Evolutionary conservation across 2,113 vertebrate genomes (phyloP).

Genomic region (Actenoides lindsayi): DNA sequence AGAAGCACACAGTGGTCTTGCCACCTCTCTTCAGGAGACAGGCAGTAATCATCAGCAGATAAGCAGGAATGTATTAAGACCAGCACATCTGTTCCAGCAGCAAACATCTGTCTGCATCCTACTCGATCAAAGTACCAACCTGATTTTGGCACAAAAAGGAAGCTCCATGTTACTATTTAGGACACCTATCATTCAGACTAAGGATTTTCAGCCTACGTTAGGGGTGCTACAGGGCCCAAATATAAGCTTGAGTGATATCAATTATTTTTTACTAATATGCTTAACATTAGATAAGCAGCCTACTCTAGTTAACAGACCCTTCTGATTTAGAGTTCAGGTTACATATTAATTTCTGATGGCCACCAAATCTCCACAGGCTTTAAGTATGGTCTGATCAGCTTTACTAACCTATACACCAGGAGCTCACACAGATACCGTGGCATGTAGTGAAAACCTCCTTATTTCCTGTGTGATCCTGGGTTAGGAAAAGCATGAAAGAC

Average conservation of each 20-base stretch:
- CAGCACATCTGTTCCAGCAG: background rate
- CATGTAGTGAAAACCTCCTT: background rate
- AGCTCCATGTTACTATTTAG: background rate
- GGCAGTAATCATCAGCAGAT: background rate
- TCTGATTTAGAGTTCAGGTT: background rate
- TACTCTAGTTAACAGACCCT: background rate
- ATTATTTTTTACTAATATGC: background rate
- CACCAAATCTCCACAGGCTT: background rate
- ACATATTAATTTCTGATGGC: background rate
- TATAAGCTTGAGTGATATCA: background rate
- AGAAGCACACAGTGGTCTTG: background rate
- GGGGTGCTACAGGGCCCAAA: background rate
- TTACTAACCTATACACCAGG: background rate
- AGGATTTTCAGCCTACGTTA: background rate
- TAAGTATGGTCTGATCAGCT: background rate
- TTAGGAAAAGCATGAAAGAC: background rate
- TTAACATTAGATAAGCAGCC: background rate
- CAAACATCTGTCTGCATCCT: background rate
- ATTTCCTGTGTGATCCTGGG: background rate
- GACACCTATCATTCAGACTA: background rate
- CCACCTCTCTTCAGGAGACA: background rate
- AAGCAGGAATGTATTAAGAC: background rate
- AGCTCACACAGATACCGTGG: background rate
- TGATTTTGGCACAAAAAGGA: background rate
- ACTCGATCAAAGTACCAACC: background rate